Conservation (phyloP, 2,113 vertebrate species). For the Phylloscopus whistleri region DNA sequence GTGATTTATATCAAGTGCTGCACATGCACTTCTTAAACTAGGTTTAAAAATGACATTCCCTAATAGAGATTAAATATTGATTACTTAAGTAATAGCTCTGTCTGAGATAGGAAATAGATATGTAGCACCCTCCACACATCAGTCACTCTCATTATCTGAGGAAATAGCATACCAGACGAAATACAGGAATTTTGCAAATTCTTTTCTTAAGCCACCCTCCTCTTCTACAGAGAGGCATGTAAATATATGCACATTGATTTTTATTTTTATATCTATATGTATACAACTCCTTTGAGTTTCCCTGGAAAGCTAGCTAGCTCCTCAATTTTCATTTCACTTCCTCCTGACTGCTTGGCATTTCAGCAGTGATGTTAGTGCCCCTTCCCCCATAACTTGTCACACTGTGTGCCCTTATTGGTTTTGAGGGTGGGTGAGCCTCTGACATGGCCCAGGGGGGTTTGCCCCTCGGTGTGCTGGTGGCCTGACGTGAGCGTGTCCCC, state of each 20-base stretch:
- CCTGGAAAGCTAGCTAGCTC: background rate
- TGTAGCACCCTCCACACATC: background rate
- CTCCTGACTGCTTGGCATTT: background rate
- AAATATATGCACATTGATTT: background rate
- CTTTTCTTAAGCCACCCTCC: background rate
- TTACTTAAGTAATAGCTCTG: conserved; percentile 49
- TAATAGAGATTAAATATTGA: conserved; percentile 64
- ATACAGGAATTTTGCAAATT: background rate
- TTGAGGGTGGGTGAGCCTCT: background rate
- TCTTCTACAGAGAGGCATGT: background rate
- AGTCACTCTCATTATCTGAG: background rate
- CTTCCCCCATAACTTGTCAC: background rate
- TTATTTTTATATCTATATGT: no score
- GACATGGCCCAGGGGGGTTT: background rate
- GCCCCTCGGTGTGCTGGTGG: accelerated
- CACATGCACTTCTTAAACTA: background rate
- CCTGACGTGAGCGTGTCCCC: accelerated
- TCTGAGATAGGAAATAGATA: conserved; percentile 31
- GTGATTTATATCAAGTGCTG: conserved; percentile 38
- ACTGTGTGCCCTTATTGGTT: background rate
- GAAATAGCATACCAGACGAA: background rate
- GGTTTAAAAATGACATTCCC: conserved; percentile 14
- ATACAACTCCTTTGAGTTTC: background rate
- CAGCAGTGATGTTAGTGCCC: background rate
- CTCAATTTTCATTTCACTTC: background rate